phyloP scores from a whole-genome alignment of 2,797 vertebrate species.

The Caiman crocodilus region DNA sequence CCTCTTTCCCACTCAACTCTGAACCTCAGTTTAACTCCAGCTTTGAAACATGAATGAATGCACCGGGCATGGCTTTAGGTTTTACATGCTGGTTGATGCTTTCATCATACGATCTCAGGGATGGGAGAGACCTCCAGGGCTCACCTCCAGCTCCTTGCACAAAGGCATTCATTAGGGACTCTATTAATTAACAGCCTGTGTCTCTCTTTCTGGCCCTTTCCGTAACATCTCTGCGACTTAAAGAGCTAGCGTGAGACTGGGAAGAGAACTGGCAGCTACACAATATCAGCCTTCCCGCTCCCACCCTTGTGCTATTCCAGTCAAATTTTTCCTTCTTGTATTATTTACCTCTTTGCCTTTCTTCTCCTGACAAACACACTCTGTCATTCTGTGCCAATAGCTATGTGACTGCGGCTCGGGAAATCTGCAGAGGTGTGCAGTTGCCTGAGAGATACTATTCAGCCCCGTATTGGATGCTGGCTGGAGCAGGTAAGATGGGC shows the following conservation, averaged over 20 bases:
- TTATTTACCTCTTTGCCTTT: not conserved
- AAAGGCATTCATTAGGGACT: not conserved
- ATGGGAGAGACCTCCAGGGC: too few relatives aligned
- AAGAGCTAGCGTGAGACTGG: not conserved
- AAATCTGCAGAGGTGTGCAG: not conserved
- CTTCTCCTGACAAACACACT: not conserved
- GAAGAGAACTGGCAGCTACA: not conserved
- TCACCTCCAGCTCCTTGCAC: too few relatives aligned
- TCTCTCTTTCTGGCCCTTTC: not conserved
- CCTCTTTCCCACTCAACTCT: not conserved
- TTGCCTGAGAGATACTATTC: not conserved
- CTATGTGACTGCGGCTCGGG: not conserved
- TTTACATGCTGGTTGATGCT: not conserved
- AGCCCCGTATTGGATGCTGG: too few relatives aligned
- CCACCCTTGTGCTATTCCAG: not conserved
- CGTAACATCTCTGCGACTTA: not conserved
- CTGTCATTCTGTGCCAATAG: not conserved
- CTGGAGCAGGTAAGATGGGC: not conserved
- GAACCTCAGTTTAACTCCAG: not conserved
- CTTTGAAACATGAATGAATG: not conserved
- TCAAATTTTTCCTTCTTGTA: not conserved
- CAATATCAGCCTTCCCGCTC: not conserved
- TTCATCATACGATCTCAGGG: too few relatives aligned
- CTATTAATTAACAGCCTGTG: not conserved
- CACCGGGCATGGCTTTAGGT: not conserved